Base-by-base conservation (phyloP, 2,888 invertebrate genomes). In the Drosophila longiperda region DNA sequence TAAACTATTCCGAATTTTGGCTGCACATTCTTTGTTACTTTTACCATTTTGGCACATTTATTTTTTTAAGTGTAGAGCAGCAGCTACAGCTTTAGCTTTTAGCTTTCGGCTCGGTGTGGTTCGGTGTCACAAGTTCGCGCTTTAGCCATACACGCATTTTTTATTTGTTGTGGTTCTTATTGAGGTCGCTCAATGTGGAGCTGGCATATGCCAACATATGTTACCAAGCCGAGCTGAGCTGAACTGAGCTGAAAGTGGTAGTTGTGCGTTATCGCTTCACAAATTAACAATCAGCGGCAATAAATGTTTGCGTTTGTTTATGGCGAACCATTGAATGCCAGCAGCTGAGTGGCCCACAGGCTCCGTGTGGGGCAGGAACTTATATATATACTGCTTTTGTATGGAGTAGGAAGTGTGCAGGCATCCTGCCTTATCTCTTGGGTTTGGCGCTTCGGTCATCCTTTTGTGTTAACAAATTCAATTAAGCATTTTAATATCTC, bases 281-380 rank as follows among this genome's bases (percentile, higher is more conserved):
- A 91, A 91, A 91, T 91, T 91, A 91, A 91, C 91, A 91, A 91
- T 91, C 91, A 83, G 86, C 79, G 75, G 88, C 87, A 90, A 91
- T 88, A 90, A 82, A 90, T 80, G 82, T 81, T 89, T 82, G 88
- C 89, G 84, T 90, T 91, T 89, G 90, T 91, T 85, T 91, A 89
- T 90, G 87, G 78, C 78, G 69, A 66, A 59, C 73, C 77, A 76
- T 69, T 61, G 76, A 59, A 64, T 57, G 12, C 29, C 17, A 32
- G 62, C 50, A 34, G 45, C 57, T 64, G 20, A 62, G 59, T 61
- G 58, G 64, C 72, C 32, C 64, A 59, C 66, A 60, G 75, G 64
- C 32, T 52, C 32, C 38, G 55, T 36, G 15, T 52, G 32, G 61
- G 57, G 81, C 67, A 65, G 65, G 66, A 71, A 72, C 80, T 79